Evolutionary conservation across 2,113 vertebrate genomes (phyloP).

Genomic region (Sardina pilchardus): DNA sequence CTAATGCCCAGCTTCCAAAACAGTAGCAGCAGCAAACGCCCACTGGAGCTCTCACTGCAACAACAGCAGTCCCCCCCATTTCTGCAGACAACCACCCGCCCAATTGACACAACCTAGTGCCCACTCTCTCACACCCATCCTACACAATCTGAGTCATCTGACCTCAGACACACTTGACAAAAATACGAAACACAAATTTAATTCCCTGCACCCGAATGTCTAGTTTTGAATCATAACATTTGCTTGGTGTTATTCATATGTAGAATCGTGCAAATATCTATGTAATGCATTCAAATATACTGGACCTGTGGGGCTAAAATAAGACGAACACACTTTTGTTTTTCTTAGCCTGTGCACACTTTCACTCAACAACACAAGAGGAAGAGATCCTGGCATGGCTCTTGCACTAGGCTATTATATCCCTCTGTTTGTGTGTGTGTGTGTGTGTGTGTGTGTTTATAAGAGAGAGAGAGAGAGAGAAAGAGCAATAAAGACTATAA

Average conservation of each 20-base stretch:
- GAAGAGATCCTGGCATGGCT: not conserved
- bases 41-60: not conserved
- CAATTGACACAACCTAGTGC: not conserved
- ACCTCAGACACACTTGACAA: not conserved
- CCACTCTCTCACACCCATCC: not conserved
- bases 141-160: not conserved
- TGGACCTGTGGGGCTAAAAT: not conserved
- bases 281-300: too few species aligned
- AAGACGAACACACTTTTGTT: not conserved
- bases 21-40: slow-evolving; percentile 12
- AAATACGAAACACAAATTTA: not conserved
- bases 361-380: not conserved
- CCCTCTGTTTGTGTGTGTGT: not conserved
- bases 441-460: not conserved
- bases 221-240: too few species aligned
- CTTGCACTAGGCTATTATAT: not conserved
- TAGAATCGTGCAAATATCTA: too few species aligned
- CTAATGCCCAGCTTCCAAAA: slow-evolving; percentile 16
- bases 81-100: not conserved
- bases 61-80: not conserved
- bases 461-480: slow-evolving; percentile 23
- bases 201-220: not conserved
- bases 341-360: too few species aligned
- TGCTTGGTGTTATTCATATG: too few species aligned
- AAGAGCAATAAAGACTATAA: not conserved